Percentiles rank a stretch among this genome's conserved stretches.
Conservation (phyloP, 2,888 invertebrate species). For the Lacanobia wlatinum region DNA sequence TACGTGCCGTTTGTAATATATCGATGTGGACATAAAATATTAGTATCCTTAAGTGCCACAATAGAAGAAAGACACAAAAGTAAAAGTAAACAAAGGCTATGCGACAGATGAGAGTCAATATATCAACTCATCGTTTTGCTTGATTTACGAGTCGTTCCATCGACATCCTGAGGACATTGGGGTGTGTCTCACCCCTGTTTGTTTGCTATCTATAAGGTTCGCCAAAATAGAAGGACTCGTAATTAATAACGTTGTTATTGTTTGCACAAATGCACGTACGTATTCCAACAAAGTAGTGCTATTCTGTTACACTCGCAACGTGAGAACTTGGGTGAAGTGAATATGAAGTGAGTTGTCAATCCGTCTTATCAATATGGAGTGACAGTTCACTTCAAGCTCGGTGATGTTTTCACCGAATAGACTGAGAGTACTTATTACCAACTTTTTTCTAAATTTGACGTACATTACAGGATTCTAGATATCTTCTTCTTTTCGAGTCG, state of each 20-base stretch:
- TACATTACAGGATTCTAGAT: too few relatives aligned
- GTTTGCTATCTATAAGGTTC: neutral
- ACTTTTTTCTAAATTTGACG: too few relatives aligned
- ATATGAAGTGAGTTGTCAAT: too few relatives aligned
- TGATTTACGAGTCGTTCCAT: constrained; percentile 33
- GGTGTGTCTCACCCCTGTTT: constrained; percentile 1
- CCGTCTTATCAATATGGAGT: too few relatives aligned
- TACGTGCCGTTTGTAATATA: too few relatives aligned
- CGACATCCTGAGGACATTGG: constrained; percentile 1
- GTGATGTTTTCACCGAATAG: too few relatives aligned
- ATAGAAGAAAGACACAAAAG: neutral
- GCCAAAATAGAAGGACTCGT: neutral
- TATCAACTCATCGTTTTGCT: constrained; percentile 17
- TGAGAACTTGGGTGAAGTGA: too few relatives aligned
- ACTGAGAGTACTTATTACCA: too few relatives aligned
- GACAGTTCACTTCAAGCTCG: too few relatives aligned
- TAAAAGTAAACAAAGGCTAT: constrained; percentile 5
- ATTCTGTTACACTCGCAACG: too few relatives aligned
- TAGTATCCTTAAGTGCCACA: neutral
- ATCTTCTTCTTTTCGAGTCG: too few relatives aligned
- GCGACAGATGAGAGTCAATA: neutral
- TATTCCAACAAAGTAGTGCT: neutral
- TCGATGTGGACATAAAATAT: neutral
- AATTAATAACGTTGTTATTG: constrained; percentile 20
- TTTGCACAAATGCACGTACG: neutral